These are phyloP conservation scores for Apodemia mormo DNA, from an alignment of 2,888 invertebrate species.

Conservation along the genomic window DNA sequence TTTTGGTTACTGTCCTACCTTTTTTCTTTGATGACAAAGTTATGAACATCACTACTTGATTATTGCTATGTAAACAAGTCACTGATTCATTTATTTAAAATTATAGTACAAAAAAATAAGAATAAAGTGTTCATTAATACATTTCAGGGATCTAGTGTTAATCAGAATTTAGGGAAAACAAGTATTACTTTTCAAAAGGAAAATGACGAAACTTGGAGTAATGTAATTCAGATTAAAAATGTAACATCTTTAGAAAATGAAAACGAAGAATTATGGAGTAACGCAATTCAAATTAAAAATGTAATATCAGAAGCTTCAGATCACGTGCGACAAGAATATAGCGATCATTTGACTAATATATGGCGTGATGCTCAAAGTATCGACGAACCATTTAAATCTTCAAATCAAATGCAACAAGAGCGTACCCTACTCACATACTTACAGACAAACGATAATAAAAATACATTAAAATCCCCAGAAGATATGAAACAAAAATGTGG, in stretches of 20 bases:
- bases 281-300: constrained; percentile 31
- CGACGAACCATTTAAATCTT: background rate
- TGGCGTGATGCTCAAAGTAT: background rate
- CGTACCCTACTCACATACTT: background rate
- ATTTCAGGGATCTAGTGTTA: constrained; percentile 28
- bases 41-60: background rate
- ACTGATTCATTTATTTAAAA: too few species aligned
- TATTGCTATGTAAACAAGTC: background rate
- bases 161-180: constrained; percentile 41
- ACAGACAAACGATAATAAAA: background rate
- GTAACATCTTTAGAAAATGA: constrained; percentile 38
- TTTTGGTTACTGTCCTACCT: too few species aligned
- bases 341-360: constrained; percentile 37
- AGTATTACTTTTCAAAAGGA: constrained; percentile 44
- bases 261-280: constrained; percentile 38
- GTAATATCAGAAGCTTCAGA: constrained; percentile 37
- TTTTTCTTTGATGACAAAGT: too few species aligned
- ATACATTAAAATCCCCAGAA: background rate
- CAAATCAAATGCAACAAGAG: background rate
- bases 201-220: constrained; percentile 39
- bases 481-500: background rate
- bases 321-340: constrained; percentile 37
- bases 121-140: background rate
- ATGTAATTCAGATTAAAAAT: constrained; percentile 30
- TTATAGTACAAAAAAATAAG: too few species aligned